A percentile compares a stretch with the other conserved stretches of the same genome.
Evolutionary conservation across 2,888 invertebrate genomes (phyloP).

Genomic region (Germaria angustata): DNA sequence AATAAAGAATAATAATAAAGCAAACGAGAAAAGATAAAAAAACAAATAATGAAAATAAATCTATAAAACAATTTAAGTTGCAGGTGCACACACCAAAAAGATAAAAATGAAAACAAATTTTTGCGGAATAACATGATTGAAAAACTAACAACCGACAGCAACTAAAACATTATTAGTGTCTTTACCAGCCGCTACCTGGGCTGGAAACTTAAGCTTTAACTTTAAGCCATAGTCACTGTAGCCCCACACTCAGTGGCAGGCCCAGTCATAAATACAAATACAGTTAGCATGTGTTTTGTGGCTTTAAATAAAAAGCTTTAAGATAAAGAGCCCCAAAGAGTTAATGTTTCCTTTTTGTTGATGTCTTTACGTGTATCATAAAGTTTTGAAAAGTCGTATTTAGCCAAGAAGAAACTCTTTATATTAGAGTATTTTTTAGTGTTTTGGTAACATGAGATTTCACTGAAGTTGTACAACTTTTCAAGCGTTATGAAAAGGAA

Average conservation of each 20-base stretch:
- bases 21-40: constrained; percentile 1
- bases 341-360: constrained; percentile 46
- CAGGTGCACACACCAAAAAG: constrained; percentile 55
- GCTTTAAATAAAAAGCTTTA: constrained; percentile 15
- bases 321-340: constrained; percentile 28
- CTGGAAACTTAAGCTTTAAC: constrained; percentile 6
- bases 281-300: constrained; percentile 23
- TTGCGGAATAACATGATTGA: neutral
- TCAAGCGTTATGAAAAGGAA: constrained; percentile 12
- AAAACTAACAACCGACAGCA: constrained; percentile 35
- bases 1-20: neutral
- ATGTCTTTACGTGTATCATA: constrained; percentile 5
- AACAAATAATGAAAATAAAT: too few relatives aligned
- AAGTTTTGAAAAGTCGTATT: neutral
- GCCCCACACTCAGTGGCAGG: constrained; percentile 8
- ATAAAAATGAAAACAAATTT: constrained; percentile 45
- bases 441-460: constrained; percentile 46
- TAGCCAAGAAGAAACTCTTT: neutral
- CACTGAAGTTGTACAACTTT: neutral
- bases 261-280: constrained; percentile 21
- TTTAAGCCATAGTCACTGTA: neutral
- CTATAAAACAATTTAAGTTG: constrained; percentile 50
- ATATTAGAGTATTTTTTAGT: constrained; percentile 23
- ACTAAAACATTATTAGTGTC: constrained; percentile 30
- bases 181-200: constrained; percentile 38